These are phyloP conservation scores for Cydia pomonella DNA, from an alignment of 1,140 invertebrate genomes.

Conservation along the genomic window DNA sequence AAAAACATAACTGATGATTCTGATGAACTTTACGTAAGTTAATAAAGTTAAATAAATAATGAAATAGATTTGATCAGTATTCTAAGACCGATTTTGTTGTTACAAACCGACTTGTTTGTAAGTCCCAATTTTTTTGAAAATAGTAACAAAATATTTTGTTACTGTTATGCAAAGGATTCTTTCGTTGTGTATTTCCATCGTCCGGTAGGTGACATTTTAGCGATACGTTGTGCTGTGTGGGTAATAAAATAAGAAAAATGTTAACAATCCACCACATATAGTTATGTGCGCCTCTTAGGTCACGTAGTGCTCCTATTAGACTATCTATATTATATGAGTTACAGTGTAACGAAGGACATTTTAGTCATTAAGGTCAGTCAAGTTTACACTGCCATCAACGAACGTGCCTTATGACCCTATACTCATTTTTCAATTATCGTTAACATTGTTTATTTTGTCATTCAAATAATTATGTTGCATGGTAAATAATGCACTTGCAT, in stretches of 20 bases:
- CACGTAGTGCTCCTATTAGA: conserved; percentile 9
- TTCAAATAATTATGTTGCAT: neutral
- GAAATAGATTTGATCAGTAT: too few species aligned
- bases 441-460: neutral
- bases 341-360: conserved; percentile 49
- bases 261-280: neutral
- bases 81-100: too few species aligned
- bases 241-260: conserved; percentile 4
- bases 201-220: too few species aligned
- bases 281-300: neutral
- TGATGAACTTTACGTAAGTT: too few species aligned
- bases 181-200: too few species aligned
- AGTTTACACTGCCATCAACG: conserved; percentile 33
- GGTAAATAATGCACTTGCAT: neutral
- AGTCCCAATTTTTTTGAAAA: too few species aligned
- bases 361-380: conserved; percentile 62
- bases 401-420: conserved; percentile 8
- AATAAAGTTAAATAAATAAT: too few species aligned
- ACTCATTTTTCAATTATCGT: neutral
- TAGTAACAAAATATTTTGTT: too few species aligned
- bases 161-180: too few species aligned
- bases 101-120: too few species aligned
- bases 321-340: conserved; percentile 17
- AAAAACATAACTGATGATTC: too few species aligned
- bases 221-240: neutral